These are phyloP conservation scores for Paratilapia polleni DNA, from an alignment of 2,113 vertebrate genomes.

Conservation along the genomic window DNA sequence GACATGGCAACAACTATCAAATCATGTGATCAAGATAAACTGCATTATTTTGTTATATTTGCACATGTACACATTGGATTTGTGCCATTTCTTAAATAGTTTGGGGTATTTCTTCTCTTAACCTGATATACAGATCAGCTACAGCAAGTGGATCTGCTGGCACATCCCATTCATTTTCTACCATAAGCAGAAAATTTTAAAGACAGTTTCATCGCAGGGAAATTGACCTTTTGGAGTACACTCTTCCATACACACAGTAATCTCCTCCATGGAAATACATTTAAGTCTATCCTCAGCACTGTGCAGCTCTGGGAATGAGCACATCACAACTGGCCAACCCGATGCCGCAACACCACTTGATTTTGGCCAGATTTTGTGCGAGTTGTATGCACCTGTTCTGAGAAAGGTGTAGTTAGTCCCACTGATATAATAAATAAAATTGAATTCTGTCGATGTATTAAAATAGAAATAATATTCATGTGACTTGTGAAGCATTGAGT, in stretches of 20 bases:
- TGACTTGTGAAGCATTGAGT: no score
- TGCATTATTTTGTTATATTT: not conserved
- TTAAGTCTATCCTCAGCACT: not conserved
- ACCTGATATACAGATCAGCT: not conserved
- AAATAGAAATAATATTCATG: not conserved
- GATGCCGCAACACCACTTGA: not conserved
- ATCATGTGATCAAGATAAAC: not conserved
- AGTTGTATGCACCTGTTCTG: not conserved
- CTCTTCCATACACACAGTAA: not conserved
- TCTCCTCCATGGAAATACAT: not conserved
- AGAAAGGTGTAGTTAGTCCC: not conserved
- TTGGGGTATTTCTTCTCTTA: not conserved
- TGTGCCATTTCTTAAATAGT: not conserved
- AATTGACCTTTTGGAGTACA: not conserved
- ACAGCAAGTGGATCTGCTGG: not conserved
- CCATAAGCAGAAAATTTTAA: conserved; percentile 5
- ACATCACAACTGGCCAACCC: not conserved
- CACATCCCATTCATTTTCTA: not conserved
- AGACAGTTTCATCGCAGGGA: not conserved
- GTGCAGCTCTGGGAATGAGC: not conserved
- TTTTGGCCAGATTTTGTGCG: not conserved
- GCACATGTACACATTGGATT: not conserved
- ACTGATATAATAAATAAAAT: not conserved
- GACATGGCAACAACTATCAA: not conserved
- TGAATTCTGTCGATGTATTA: not conserved